phyloP scores from a whole-genome alignment of 2,113 vertebrate genomes.

The Hemiscyllium ocellatum region DNA sequence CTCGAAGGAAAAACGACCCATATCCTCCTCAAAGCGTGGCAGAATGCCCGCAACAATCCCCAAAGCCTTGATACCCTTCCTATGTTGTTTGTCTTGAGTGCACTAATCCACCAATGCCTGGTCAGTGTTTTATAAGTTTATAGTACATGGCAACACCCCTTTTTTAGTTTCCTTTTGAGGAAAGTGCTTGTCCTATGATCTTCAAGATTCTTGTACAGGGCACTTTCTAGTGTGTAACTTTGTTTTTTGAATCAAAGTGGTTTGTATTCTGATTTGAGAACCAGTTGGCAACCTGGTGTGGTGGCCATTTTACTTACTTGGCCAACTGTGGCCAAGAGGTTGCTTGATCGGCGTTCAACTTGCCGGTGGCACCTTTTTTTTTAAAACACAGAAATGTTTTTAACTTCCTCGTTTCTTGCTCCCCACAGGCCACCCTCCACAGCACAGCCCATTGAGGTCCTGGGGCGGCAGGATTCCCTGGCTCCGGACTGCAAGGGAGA shows the following conservation, averaged over 20 bases:
- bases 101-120: not conserved
- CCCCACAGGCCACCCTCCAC: not conserved
- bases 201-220: not conserved
- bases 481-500: not conserved
- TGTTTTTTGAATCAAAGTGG: not conserved
- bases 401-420: not conserved
- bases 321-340: not conserved
- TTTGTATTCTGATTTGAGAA: not conserved
- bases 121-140: not conserved
- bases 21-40: not conserved
- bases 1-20: no score
- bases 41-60: not conserved
- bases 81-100: not conserved
- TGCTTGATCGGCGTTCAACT: not conserved
- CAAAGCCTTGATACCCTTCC: not conserved
- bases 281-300: not conserved
- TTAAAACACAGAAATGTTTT: no score
- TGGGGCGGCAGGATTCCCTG: not conserved
- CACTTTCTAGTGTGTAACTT: not conserved
- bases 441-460: not conserved
- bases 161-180: not conserved
- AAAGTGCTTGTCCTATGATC: not conserved
- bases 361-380: not conserved
- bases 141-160: not conserved
- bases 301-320: not conserved